Conservation (phyloP, 2,888 invertebrate genomes). For the Troides aeacus region DNA sequence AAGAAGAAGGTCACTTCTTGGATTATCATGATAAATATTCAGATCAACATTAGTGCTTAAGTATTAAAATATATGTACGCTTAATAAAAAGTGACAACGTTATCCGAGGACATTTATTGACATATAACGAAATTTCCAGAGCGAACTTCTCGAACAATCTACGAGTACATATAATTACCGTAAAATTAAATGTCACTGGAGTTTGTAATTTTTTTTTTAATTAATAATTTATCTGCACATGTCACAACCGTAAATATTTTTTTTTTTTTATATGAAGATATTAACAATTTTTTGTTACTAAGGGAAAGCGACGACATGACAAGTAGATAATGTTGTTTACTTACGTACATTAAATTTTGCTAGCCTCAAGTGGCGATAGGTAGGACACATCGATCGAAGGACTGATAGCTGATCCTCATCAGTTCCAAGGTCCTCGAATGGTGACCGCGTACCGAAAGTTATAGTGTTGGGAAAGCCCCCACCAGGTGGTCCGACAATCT, state of each 20-base stretch:
- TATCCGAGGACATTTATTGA: conserved; percentile 7
- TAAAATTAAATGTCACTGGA: background rate
- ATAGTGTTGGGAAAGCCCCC: no score
- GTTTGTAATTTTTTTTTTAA: background rate
- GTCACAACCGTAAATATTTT: background rate
- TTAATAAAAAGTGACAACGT: background rate
- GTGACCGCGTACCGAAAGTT: no score
- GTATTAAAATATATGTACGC: background rate
- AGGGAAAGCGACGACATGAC: no score
- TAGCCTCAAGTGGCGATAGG: no score
- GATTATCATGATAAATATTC: background rate
- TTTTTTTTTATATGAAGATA: background rate
- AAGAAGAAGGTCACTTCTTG: no score
- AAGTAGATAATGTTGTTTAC: no score
- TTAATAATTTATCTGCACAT: background rate
- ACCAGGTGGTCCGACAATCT: no score
- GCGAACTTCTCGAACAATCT: background rate
- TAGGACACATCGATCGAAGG: no score
- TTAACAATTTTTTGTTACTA: background rate
- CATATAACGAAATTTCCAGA: conserved; percentile 6
- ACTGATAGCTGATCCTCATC: no score
- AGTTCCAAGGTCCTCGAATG: no score
- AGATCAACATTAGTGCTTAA: background rate
- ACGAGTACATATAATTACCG: background rate
- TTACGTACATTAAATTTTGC: no score